Evolutionary conservation across 2,113 vertebrate species (phyloP).

Genomic region (Pterocles gutturalis): DNA sequence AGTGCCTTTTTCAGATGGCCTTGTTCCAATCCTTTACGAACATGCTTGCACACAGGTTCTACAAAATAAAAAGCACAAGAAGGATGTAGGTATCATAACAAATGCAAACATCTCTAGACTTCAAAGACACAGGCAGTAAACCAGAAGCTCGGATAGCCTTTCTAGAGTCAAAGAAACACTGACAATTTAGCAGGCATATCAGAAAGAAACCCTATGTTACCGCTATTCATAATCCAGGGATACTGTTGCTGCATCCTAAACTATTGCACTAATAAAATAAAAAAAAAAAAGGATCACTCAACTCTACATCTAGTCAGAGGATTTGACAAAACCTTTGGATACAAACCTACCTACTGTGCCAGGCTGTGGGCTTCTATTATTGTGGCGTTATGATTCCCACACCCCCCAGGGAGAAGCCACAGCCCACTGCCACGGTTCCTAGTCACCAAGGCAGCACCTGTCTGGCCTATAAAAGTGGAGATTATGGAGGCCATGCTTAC

Average conservation of each 20-base stretch:
- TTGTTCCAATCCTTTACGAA: slow-evolving; percentile 90
- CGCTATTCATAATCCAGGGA: not conserved
- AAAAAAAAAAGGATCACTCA: not conserved
- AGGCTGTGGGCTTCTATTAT: not conserved
- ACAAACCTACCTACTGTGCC: not conserved
- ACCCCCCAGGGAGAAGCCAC: not conserved
- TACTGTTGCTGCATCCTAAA: not conserved
- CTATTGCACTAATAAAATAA: not conserved
- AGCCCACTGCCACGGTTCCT: not conserved
- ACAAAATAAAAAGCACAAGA: slow-evolving; percentile 3
- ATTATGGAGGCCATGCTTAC: not conserved
- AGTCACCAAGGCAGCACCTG: not conserved
- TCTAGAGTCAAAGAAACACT: not conserved
- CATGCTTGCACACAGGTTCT: slow-evolving; percentile 87
- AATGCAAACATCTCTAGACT: not conserved
- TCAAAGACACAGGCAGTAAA: not conserved
- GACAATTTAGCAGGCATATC: not conserved
- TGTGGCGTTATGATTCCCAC: not conserved
- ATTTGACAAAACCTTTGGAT: not conserved
- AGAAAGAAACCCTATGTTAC: not conserved
- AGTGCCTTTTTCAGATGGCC: slow-evolving; percentile 84
- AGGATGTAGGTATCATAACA: not conserved
- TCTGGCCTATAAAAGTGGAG: not conserved
- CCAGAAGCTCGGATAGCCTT: not conserved
- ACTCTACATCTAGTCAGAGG: not conserved